Evolutionary conservation across 2,797 vertebrate genomes (phyloP), one percentile per base, ranked within the genome.

Genomic region (Ficedula albicollis): DNA sequence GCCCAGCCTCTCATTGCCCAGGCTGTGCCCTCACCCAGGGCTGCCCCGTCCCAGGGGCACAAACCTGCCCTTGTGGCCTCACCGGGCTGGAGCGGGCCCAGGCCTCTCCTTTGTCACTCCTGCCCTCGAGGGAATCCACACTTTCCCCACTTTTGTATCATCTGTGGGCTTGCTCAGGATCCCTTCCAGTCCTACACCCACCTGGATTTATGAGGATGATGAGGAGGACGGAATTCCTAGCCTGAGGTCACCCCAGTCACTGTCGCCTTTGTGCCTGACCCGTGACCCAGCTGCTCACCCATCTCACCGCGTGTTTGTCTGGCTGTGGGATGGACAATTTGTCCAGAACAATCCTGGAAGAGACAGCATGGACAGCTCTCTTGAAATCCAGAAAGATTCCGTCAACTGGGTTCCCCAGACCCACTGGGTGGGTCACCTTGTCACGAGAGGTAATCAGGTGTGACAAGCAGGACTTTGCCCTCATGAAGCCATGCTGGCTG

Each of bases 71-170:
- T 23, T 23, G 46, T 46, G 22, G 22, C 22, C 48, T 27, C 10
- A 3, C n/a, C 15, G 0, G 2, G 39, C 0, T 39, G 58, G 15
- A 29, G 49, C 34, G 7, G 34, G 41, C 41, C 34, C 41, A 48
- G 67, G 15, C 16, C 25, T 56, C 39, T 29, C 8, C 1, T 32
- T 9, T 36, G 13, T 5, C 38, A 10, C 66, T 70, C 10, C 30
- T 11, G 16, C 36, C 25, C 43, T 41, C 2, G 0, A 20, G 5
- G 34, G 34, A 48, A 20, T 20, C 0, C 0, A 14, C 59, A 30
- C 20, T 43, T 56, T 36, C 14, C 25, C 3, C 13, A 15, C 16
- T 7, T 6, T 20, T 56, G 13, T 25, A 10, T 21, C 12, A 9
- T 49, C 36, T 36, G 14, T 26, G 8, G 36, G 7, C 7, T 43